phyloP scores from a whole-genome alignment of 2,113 vertebrate species.

The Oenanthe melanoleuca region DNA sequence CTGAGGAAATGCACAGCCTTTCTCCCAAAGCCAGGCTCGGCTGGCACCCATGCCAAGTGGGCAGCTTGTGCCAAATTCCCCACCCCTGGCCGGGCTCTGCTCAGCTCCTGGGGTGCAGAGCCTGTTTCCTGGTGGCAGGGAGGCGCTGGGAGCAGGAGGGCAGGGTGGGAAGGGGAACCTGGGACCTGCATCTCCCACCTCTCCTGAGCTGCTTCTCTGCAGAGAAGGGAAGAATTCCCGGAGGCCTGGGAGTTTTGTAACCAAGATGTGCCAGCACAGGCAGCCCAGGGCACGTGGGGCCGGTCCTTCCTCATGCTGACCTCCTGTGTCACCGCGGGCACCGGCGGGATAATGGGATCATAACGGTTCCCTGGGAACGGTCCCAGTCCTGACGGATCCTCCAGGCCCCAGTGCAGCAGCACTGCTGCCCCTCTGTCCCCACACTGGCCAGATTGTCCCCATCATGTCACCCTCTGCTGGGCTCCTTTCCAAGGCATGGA shows the following conservation, averaged over 20 bases:
- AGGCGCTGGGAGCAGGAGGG: background rate
- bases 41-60: background rate
- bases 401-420: background rate
- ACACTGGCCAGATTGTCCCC: accelerated
- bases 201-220: accelerated
- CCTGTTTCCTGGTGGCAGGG: background rate
- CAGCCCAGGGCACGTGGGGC: background rate
- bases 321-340: conserved; percentile 1
- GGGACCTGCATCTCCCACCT: background rate
- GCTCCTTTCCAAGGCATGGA: background rate
- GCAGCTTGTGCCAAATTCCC: too few species aligned
- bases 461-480: accelerated
- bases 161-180: background rate
- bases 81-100: background rate
- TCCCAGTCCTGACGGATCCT: accelerated
- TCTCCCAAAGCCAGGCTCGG: background rate
- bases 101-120: background rate
- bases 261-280: background rate
- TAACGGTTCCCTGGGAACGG: conserved; percentile 38
- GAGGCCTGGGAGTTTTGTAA: background rate
- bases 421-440: background rate
- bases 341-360: background rate
- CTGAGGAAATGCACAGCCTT: background rate
- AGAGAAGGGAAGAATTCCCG: accelerated
- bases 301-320: background rate